Evolutionary conservation across 2,888 invertebrate species (phyloP), one percentile per base, ranked within the genome.

Genomic region (Coelopa pilipes): DNA sequence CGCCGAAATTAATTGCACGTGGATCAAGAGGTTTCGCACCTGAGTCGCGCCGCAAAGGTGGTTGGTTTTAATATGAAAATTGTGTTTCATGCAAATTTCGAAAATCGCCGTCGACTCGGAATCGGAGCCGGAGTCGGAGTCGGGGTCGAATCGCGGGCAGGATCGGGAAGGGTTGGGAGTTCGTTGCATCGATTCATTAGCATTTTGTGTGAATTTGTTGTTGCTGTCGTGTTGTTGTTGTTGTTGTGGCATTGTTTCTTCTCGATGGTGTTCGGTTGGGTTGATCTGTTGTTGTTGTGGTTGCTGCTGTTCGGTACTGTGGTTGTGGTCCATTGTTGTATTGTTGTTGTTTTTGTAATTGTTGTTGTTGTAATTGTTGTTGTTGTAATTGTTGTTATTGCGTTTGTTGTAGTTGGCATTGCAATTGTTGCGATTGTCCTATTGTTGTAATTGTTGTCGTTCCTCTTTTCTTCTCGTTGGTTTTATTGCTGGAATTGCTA

Each of bases 31-130:
- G 53, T 53, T 53, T 53, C n/a, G 53, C 3, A n/a, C 3, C 53
- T 11, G 53, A 13, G 15, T 53, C 3, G 53, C 10, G 53, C 10
- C 10, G 53, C 53, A 53, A 53, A 53, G 10, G 60, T 24, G 13
- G 15, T 15, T 69, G 77, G 77, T 79, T 79, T 80, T 81, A 82
- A 82, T 80, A 79, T 78, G 77, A 80, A 81, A 81, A 81, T 79
- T 79, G 78, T 82, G 81, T 82, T 82, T 82, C 80, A 81, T 81
- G 81, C 81, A 81, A 81, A 81, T 81, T 81, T 21, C 9, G 9
- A 66, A 65, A 66, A 66, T 66, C 50, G 66, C 66, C 50, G 49
- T 66, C 66, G 50, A 66, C 49, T 66, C 50, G 66, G 49, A 66
- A 66, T 49, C 19, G 66, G 15, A 53, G 10, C 10, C 15, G 53